These are phyloP conservation scores for Busseola fusca DNA, from an alignment of 2,888 invertebrate species.

Conservation along the genomic window DNA sequence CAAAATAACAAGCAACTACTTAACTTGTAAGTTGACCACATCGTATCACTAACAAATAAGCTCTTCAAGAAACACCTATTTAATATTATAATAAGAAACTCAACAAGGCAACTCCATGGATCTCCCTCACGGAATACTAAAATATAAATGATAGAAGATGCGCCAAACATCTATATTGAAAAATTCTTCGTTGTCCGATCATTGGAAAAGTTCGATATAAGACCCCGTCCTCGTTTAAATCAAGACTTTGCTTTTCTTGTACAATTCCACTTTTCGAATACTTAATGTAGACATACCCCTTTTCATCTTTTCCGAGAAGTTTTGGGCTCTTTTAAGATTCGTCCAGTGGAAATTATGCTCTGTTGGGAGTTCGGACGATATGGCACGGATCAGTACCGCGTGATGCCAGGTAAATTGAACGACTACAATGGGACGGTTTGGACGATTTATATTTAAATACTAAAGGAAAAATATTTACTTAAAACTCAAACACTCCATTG, in stretches of 20 bases:
- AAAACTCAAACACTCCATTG: conserved; percentile 14
- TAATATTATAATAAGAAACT: conserved; percentile 15
- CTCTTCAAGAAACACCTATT: neutral
- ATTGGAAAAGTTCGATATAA: conserved; percentile 84
- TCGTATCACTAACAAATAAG: conserved; percentile 1
- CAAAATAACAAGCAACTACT: neutral
- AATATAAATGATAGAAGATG: conserved; percentile 82
- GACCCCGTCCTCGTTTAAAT: conserved; percentile 81
- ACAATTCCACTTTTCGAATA: conserved; percentile 86
- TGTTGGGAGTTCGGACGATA: conserved; percentile 69
- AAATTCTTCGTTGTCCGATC: conserved; percentile 83
- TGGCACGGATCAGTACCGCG: conserved; percentile 65
- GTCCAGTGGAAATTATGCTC: conserved; percentile 79
- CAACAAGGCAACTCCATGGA: conserved; percentile 59
- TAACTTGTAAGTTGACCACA: conserved; percentile 1
- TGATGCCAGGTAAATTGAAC: conserved; percentile 69
- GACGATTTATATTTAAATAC: conserved; percentile 25
- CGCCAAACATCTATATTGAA: conserved; percentile 85
- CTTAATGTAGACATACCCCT: conserved; percentile 85
- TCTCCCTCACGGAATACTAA: conserved; percentile 70
- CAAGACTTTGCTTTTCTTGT: conserved; percentile 87
- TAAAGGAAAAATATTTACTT: conserved; percentile 33
- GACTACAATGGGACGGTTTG: conserved; percentile 42
- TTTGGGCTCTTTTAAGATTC: conserved; percentile 80
- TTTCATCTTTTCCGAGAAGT: conserved; percentile 82